Base-by-base conservation (phyloP, 2,797 vertebrate genomes). In the Parotocinclus haroldoi region DNA sequence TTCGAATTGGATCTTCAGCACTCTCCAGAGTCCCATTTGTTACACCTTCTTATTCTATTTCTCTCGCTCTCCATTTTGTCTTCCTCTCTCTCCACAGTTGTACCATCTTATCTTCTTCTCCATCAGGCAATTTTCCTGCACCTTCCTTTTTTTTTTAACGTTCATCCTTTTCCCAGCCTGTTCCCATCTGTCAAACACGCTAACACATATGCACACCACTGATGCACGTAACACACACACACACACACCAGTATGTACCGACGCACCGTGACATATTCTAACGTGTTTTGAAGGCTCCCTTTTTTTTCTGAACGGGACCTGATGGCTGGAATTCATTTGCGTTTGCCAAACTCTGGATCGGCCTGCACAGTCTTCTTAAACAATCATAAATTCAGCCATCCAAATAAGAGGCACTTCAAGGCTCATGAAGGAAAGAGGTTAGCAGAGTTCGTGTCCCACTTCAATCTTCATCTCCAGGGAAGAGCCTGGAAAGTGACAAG, bases 401-500 rank as follows among this genome's bases (percentile, higher is more conserved):
- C 13, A 69, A 51, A 76, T 48, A 53, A 68, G 39, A 60, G 42
- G n/a, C 58, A 67, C 72, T 72, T 64, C 55, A 59, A 74, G 69
- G 69, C 63, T 16, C n/a, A 13, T 54, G 36, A 36, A 42, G 65
- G 58, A 58, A 14, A 18, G 19, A 67, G 76, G 67, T 66, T 57
- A 63, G 54, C 45, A 48, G 71, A 75, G 68, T 68, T 68, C 63
- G 46, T 44, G 38, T 36, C 58, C 56, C 36, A 37, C 12, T 44
- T 60, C 66, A 48, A 39, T 71, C 63, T 52, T 61, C 52, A 62
- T 71, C 67, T 63, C 46, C 56, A 71, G 76, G 61, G 70, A 49
- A 61, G 42, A 50, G 72, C 59, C 79, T 72, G 68, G 71, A 64
- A 73, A 74, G 68, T 80, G 80, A 80, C 79, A 82, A 75, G 69